These are phyloP conservation scores for Sturmia bella DNA, from an alignment of 2,888 invertebrate species.

Conservation along the genomic window DNA sequence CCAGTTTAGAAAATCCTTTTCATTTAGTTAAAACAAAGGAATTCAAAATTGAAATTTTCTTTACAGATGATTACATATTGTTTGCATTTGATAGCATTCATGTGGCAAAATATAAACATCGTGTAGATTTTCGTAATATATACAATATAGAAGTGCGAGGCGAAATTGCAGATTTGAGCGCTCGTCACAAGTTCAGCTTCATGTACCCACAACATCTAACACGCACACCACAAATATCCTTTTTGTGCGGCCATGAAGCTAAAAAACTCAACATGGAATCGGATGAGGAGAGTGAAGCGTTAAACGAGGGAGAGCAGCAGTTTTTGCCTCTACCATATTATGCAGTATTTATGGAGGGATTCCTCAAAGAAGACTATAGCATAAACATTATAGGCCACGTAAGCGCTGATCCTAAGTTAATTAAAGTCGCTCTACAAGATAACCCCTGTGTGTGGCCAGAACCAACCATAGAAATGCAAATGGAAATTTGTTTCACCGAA, in stretches of 20 bases:
- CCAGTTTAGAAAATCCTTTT: too few relatives aligned
- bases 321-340: slow-evolving; percentile 80
- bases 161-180: slow-evolving; percentile 83
- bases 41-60: slow-evolving; percentile 83
- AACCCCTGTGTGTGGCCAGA: slow-evolving; percentile 86
- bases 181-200: slow-evolving; percentile 78
- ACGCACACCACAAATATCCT: slow-evolving; percentile 27
- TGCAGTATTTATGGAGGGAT: slow-evolving; percentile 72
- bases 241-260: slow-evolving; percentile 21
- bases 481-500: slow-evolving; percentile 86
- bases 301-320: neutral
- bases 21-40: too few relatives aligned
- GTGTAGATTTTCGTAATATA: too few relatives aligned
- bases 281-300: slow-evolving; percentile 32
- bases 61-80: slow-evolving; percentile 84
- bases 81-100: slow-evolving; percentile 88
- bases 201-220: slow-evolving; percentile 75
- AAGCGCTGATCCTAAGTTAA: slow-evolving; percentile 87
- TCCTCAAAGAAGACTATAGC: slow-evolving; percentile 82
- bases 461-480: slow-evolving; percentile 87
- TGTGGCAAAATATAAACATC: slow-evolving; percentile 86
- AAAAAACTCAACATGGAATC: neutral
- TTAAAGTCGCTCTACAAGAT: slow-evolving; percentile 87
- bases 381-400: slow-evolving; percentile 85
- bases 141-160: slow-evolving; percentile 85